Evolutionary conservation across 92 coral and sea anemone genomes (phyloP).

Genomic region (Phenganax marumi): DNA sequence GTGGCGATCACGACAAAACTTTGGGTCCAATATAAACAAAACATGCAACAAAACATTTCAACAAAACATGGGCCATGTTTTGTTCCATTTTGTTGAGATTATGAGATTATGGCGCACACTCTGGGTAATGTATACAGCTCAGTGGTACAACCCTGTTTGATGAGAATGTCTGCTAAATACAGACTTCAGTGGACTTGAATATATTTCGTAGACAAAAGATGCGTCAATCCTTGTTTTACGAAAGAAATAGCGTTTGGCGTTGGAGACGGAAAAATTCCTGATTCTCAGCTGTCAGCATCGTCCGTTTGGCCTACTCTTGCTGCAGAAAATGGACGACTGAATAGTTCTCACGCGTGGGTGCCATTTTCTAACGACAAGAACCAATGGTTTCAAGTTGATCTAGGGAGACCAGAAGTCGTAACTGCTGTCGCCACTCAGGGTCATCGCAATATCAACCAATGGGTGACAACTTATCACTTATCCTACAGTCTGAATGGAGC

Average conservation of each 20-base stretch:
- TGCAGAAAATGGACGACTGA: conserved; percentile 66
- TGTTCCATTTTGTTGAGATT: no score
- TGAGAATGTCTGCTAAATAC: no score
- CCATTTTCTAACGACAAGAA: conserved; percentile 63
- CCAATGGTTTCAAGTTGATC: conserved; percentile 75
- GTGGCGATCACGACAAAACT: no score
- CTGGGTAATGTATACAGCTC: no score
- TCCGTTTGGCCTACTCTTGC: conserved; percentile 71
- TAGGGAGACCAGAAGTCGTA: conserved; percentile 58
- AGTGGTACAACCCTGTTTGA: no score
- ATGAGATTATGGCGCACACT: no score
- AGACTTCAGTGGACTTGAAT: no score
- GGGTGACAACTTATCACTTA: conserved; percentile 74
- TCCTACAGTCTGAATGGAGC: conserved; percentile 59
- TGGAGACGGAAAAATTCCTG: conserved; percentile 69
- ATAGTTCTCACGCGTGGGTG: conserved; percentile 72
- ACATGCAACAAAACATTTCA: no score
- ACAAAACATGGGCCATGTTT: no score
- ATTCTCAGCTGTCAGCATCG: conserved; percentile 76
- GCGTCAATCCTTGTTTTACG: background rate
- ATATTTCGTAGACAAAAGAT: no score
- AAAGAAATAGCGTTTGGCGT: conserved; percentile 61
- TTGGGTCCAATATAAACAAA: no score
- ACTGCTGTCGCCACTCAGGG: conserved; percentile 89
- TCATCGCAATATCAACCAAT: conserved; percentile 74